Conservation (phyloP, 1,140 invertebrate genomes). For the Cheumatopsyche charites region DNA sequence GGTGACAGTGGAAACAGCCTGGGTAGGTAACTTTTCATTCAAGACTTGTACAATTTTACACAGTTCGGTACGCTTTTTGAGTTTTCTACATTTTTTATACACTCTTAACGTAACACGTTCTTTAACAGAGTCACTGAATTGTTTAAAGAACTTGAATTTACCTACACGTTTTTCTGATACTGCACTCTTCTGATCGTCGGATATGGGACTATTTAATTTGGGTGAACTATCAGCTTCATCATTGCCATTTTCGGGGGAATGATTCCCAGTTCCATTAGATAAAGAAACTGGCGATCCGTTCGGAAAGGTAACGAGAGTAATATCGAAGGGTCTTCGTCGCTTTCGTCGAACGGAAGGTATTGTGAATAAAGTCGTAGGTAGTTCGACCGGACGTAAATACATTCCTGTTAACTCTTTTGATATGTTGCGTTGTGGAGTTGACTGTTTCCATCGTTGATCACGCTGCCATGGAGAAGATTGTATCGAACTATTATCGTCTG, state of each 20-base stretch:
- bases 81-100: slow-evolving; percentile 57
- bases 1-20: slow-evolving; percentile 57
- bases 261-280: slow-evolving; percentile 52
- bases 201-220: slow-evolving; percentile 46
- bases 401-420: slow-evolving; percentile 76
- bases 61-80: slow-evolving; percentile 55
- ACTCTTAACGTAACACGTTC: slow-evolving; percentile 60
- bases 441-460: slow-evolving; percentile 86
- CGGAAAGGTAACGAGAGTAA: slow-evolving; percentile 51
- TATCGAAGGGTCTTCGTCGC: slow-evolving; percentile 65
- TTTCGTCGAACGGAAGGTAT: slow-evolving; percentile 59
- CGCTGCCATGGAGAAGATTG: slow-evolving; percentile 87
- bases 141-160: slow-evolving; percentile 59
- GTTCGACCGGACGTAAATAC: slow-evolving; percentile 67
- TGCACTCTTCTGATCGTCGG: slow-evolving; percentile 47
- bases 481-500: slow-evolving; percentile 86
- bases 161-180: slow-evolving; percentile 55
- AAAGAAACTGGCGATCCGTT: slow-evolving; percentile 45
- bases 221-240: slow-evolving; percentile 54
- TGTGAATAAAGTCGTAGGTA: slow-evolving; percentile 56
- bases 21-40: slow-evolving; percentile 55
- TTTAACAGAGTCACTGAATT: slow-evolving; percentile 59
- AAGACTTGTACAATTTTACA: slow-evolving; percentile 58
- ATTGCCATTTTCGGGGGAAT: slow-evolving; percentile 49
- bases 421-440: slow-evolving; percentile 71